Evolutionary conservation across 2,113 vertebrate genomes (phyloP).

Genomic region (Ailuropoda melanoleuca): DNA sequence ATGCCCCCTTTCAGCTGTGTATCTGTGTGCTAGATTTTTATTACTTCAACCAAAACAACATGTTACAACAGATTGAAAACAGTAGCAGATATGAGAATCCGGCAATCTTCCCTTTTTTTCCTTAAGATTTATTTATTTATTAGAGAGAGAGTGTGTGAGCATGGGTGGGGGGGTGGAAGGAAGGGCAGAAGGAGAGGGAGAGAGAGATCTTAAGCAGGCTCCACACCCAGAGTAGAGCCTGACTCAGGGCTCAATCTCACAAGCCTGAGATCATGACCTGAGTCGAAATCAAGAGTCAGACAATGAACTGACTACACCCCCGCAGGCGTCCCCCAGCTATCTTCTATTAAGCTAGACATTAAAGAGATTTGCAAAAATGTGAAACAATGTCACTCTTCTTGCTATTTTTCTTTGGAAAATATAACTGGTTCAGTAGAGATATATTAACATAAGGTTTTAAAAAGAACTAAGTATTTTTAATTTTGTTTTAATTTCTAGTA

Average conservation of each 20-base stretch:
- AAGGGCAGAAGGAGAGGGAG: background rate
- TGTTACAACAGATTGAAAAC: background rate
- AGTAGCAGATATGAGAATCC: background rate
- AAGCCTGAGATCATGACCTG: background rate
- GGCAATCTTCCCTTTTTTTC: background rate
- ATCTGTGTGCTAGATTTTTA: background rate
- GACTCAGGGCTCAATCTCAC: background rate
- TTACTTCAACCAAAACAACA: background rate
- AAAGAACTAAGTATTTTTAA: background rate
- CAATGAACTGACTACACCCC: background rate
- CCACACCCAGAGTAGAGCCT: background rate
- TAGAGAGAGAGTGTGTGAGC: background rate
- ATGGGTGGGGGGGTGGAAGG: background rate
- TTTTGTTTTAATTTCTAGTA: constrained; percentile 9
- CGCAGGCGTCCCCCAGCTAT: background rate
- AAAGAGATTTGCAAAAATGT: background rate
- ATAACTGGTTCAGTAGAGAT: background rate
- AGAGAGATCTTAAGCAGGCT: background rate
- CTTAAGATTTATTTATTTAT: background rate
- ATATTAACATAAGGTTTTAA: constrained; percentile 31
- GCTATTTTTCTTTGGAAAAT: background rate
- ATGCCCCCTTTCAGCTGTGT: background rate
- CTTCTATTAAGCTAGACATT: background rate
- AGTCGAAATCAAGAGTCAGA: background rate
- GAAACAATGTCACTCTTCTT: background rate